Conservation (phyloP, 2,113 vertebrate species). For the Sorex fumeus region DNA sequence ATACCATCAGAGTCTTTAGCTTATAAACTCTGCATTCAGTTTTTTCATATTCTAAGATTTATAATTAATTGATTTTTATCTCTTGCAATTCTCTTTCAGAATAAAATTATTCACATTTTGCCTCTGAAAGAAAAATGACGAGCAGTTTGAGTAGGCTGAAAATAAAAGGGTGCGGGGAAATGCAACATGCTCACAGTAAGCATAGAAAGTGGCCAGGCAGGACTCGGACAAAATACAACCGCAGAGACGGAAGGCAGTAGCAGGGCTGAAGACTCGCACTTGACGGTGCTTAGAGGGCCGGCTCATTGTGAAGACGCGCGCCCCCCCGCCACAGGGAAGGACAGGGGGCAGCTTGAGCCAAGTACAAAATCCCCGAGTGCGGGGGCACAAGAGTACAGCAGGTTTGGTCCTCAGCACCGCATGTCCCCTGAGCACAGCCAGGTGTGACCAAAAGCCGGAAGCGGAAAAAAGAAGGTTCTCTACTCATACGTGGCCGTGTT, state of each 20-base stretch:
- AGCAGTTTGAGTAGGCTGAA: conserved; percentile 24
- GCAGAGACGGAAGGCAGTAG: too few relatives aligned
- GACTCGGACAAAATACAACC: not conserved
- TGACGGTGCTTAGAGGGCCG: too few relatives aligned
- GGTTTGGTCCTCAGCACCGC: too few relatives aligned
- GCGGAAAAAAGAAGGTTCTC: not conserved
- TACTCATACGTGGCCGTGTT: not conserved
- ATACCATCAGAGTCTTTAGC: not conserved
- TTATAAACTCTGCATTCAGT: conserved; percentile 3
- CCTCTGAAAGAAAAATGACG: not conserved
- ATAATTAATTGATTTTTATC: not conserved
- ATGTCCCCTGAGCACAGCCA: too few relatives aligned
- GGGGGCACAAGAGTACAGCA: too few relatives aligned
- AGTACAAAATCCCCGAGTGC: too few relatives aligned
- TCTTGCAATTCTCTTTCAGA: conserved; percentile 47
- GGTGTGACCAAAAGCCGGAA: too few relatives aligned
- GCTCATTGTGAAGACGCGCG: too few relatives aligned
- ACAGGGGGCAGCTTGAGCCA: too few relatives aligned
- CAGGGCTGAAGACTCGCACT: too few relatives aligned
- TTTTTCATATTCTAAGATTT: not conserved
- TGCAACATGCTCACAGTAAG: not conserved
- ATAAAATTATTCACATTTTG: conserved; percentile 48
- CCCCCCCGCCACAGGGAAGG: too few relatives aligned
- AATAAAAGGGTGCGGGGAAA: not conserved
- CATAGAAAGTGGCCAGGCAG: not conserved